Base-by-base conservation (phyloP, 2,888 invertebrate genomes). In the Plebejus melissa region DNA sequence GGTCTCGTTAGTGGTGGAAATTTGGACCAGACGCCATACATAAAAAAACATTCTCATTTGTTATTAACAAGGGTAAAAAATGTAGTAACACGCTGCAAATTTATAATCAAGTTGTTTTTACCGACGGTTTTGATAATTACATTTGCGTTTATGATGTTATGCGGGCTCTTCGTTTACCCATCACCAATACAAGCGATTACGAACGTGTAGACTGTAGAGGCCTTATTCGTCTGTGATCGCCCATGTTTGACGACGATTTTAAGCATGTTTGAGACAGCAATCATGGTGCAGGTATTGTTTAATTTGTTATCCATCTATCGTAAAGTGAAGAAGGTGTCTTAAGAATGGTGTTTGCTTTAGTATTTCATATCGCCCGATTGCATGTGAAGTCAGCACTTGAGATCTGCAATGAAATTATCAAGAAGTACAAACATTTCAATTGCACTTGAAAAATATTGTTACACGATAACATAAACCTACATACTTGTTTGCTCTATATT, bases 351-450 rank as follows among this genome's bases (percentile, higher is more conserved):
- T 28, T 65, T 65, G 65, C 32, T 58, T 58, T n/a, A n/a, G n/a
- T 58, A 22, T 58, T 58, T 22, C 58, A 32, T 13, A 32, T 32
- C 13, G 65, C 65, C 65, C 13, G 65, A 65, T 65, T 32, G 65
- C 65, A 9, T 32, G n/a, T n/a, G 2, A 22, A 58, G 32, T 32
- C 28, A 32, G 32, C 65, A 65, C 65, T 65, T 13, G 65, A 65
- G 65, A 65, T 11, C 32, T 65, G 32, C 65, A 65, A 65, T 65
- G 65, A 32, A 32, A 65, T 32, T 65, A 65, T 65, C 58, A 22
- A 32, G 58, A 58, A 58, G 22, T 65, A 32, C 32, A 65, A 65
- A 65, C 65, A 32, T 65, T 65, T 11, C 28, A 1, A 65, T 65
- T 65, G 32, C 65, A 32, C 65, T 65, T 65, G 65, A 65, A 4